phyloP scores from a whole-genome alignment of 2,113 vertebrate genomes.

The Archilochus colubris region DNA sequence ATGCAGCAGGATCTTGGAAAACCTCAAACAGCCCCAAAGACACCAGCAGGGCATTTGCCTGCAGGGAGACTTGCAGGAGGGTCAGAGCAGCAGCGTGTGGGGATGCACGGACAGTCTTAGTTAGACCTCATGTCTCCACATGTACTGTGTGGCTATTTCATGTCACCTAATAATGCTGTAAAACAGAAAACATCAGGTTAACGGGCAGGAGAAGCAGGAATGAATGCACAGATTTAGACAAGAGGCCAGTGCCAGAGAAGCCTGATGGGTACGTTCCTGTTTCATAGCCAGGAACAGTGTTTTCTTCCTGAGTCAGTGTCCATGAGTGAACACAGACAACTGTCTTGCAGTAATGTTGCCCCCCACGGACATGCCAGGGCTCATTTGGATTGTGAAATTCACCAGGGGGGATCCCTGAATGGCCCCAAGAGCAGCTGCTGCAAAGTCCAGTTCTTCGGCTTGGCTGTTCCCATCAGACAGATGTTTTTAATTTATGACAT shows the following conservation, averaged over 20 bases:
- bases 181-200: too few species aligned
- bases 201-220: not conserved
- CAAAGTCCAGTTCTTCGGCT: not conserved
- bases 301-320: not conserved
- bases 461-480: not conserved
- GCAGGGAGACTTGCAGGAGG: not conserved
- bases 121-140: not conserved
- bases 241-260: not conserved
- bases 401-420: not conserved
- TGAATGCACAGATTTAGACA: not conserved
- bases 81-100: not conserved
- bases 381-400: not conserved
- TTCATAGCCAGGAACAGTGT: not conserved
- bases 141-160: not conserved
- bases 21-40: not conserved
- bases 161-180: not conserved
- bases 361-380: rapidly evolving
- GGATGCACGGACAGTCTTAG: not conserved
- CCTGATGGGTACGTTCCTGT: not conserved
- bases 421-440: rapidly evolving
- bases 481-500: not conserved
- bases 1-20: not conserved
- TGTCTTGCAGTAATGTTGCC: not conserved
- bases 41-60: not conserved
- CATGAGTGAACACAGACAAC: not conserved